Percentiles rank a stretch among this genome's conserved stretches.
phyloP scores from a whole-genome alignment of 2,113 vertebrate species.

The Motacilla tschutschensis region DNA sequence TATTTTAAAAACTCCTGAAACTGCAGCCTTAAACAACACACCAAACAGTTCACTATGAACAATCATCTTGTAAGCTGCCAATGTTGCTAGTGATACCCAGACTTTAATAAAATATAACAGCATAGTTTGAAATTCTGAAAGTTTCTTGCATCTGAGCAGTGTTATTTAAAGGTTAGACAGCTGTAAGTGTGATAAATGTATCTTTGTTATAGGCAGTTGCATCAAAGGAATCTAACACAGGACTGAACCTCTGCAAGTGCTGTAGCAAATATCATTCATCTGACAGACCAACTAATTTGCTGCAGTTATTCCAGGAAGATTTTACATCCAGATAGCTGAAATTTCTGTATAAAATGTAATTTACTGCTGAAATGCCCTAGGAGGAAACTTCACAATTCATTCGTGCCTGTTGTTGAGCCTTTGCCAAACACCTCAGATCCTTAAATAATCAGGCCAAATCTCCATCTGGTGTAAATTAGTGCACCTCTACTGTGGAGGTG shows the following conservation, averaged over 20 bases:
- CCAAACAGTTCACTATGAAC: background rate
- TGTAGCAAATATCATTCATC: conserved; percentile 34
- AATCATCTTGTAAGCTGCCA: background rate
- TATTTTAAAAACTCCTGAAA: background rate
- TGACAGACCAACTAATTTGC: conserved; percentile 66
- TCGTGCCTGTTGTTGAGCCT: conserved; percentile 3
- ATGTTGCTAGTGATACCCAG: background rate
- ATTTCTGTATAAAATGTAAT: conserved; percentile 52
- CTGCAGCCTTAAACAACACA: background rate
- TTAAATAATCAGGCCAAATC: conserved; percentile 41
- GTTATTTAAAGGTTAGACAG: conserved; percentile 64
- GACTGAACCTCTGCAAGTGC: conserved; percentile 45
- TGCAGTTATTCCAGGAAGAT: conserved; percentile 52
- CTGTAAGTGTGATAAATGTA: conserved; percentile 63
- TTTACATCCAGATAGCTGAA: conserved; percentile 60
- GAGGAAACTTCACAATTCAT: conserved; percentile 46
- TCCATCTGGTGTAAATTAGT: conserved; percentile 19
- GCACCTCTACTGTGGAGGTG: background rate
- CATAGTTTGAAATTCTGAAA: conserved; percentile 25
- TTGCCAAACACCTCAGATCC: conserved; percentile 41
- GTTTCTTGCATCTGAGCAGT: background rate
- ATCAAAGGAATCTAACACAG: conserved; percentile 56
- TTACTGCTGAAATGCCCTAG: conserved; percentile 47
- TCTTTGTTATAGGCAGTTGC: conserved; percentile 55
- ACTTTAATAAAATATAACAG: conserved; percentile 1